A percentile compares a stretch with the other conserved stretches of the same genome.
These are phyloP conservation scores for Drosophila sproati DNA, from an alignment of 1,140 invertebrate genomes.

Conservation along the genomic window DNA sequence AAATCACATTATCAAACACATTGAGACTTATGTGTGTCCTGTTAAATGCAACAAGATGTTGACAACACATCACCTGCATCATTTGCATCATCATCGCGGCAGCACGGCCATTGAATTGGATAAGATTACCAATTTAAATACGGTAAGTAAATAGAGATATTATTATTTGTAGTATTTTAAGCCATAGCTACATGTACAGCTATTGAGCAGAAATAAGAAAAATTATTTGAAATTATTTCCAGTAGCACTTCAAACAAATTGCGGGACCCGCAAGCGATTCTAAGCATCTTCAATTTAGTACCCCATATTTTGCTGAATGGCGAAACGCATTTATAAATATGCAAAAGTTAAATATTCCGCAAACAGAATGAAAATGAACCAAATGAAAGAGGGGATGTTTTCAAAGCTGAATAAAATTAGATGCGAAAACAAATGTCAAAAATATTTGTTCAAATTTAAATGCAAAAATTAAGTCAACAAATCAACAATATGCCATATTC, in stretches of 20 bases:
- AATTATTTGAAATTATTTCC: too few species aligned
- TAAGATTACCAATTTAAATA: constrained; percentile 80
- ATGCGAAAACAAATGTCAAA: not conserved
- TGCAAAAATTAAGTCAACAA: not conserved
- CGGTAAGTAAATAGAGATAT: constrained; percentile 52
- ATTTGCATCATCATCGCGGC: constrained; percentile 81
- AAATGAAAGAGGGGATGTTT: not conserved
- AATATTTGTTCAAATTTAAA: not conserved
- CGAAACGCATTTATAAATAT: not conserved
- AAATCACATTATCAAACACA: constrained; percentile 27
- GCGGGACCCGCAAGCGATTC: too few species aligned
- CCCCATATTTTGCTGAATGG: not conserved
- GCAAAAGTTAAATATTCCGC: not conserved
- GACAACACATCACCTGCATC: constrained; percentile 83
- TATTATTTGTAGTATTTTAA: not conserved
- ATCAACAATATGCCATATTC: not conserved
- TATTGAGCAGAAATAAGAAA: too few species aligned
- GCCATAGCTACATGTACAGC: too few species aligned
- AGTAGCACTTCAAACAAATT: too few species aligned
- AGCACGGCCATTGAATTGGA: constrained; percentile 78
- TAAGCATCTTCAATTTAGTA: not conserved
- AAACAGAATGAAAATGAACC: not conserved
- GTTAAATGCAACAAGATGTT: constrained; percentile 74
- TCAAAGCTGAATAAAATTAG: not conserved
- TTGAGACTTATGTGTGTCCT: constrained; percentile 46